These are phyloP conservation scores for Tubiluchus corallicola DNA, from an alignment of 2,888 invertebrate genomes.

Conservation along the genomic window DNA sequence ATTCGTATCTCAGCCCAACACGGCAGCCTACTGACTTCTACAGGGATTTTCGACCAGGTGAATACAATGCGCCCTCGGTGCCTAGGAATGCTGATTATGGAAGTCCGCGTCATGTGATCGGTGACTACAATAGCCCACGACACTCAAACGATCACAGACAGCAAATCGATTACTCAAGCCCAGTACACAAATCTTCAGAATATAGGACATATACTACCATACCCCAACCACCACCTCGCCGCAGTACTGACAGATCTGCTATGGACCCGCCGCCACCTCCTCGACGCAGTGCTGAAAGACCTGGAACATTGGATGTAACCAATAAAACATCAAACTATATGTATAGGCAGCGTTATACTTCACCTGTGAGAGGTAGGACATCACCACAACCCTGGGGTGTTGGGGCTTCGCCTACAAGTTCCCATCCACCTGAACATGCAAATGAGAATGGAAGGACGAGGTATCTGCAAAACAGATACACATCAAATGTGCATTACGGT, in stretches of 20 bases:
- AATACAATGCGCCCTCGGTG: conserved; percentile 10
- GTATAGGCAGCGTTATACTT: conserved; percentile 50
- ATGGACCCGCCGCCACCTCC: conserved; percentile 18
- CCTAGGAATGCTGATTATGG: conserved; percentile 28
- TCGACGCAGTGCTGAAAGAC: conserved; percentile 19
- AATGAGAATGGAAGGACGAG: conserved; percentile 6
- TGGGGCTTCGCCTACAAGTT: conserved; percentile 53
- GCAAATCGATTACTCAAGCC: too few species aligned
- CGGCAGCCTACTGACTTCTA: conserved; percentile 39
- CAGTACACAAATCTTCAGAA: too few species aligned
- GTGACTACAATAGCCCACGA: conserved; percentile 11
- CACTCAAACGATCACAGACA: too few species aligned
- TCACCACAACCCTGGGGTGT: conserved; percentile 24
- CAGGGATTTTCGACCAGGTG: too few species aligned
- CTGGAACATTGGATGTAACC: conserved; percentile 32
- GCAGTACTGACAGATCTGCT: conserved; percentile 16
- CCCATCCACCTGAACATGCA: conserved; percentile 51
- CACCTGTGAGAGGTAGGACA: conserved; percentile 23
- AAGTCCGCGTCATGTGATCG: conserved; percentile 7
- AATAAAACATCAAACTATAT: conserved; percentile 40
- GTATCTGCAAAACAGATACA: conserved; percentile 6
- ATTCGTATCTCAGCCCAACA: conserved; percentile 39
- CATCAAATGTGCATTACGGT: conserved; percentile 8
- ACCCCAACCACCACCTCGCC: conserved; percentile 19
- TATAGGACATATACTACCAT: background rate